Conservation (phyloP, 2,888 invertebrate genomes). For the Zaprionus lineosus region DNA sequence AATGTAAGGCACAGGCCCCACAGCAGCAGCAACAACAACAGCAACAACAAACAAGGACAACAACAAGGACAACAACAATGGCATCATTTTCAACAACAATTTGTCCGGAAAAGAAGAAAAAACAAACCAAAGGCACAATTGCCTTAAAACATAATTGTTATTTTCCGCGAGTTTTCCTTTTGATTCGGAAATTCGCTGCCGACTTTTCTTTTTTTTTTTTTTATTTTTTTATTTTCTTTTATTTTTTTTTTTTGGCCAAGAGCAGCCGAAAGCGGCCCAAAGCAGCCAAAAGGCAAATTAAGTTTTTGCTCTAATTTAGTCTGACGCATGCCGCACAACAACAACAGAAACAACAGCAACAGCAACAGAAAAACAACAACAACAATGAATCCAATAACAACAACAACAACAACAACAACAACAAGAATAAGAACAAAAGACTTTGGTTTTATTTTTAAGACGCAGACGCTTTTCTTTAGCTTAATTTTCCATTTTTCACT, state of each 20-base stretch:
- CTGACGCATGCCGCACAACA: slow-evolving; percentile 61
- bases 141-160: slow-evolving; percentile 79
- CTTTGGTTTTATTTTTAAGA: slow-evolving; percentile 58
- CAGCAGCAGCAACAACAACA: slow-evolving; percentile 4
- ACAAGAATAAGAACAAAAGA: slow-evolving; percentile 42
- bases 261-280: no score
- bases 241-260: no score
- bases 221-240: no score
- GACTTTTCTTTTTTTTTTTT: no score
- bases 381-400: slow-evolving; percentile 15
- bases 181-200: slow-evolving; percentile 56
- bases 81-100: not conserved
- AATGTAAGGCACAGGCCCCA: slow-evolving; percentile 13
- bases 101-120: slow-evolving; percentile 35
- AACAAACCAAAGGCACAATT: slow-evolving; percentile 75
- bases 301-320: slow-evolving; percentile 78
- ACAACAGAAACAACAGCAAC: slow-evolving; percentile 18
- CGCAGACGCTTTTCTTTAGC: slow-evolving; percentile 58
- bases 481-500: slow-evolving; percentile 78
- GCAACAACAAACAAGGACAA: slow-evolving; percentile 32
- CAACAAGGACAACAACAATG: slow-evolving; percentile 25
- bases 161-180: slow-evolving; percentile 70
- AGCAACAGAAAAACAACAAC: no score
- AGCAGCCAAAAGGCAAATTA: slow-evolving; percentile 75
- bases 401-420: slow-evolving; percentile 24